phyloP scores from a whole-genome alignment of 2,888 invertebrate genomes.

The Hydriomena furcata region DNA sequence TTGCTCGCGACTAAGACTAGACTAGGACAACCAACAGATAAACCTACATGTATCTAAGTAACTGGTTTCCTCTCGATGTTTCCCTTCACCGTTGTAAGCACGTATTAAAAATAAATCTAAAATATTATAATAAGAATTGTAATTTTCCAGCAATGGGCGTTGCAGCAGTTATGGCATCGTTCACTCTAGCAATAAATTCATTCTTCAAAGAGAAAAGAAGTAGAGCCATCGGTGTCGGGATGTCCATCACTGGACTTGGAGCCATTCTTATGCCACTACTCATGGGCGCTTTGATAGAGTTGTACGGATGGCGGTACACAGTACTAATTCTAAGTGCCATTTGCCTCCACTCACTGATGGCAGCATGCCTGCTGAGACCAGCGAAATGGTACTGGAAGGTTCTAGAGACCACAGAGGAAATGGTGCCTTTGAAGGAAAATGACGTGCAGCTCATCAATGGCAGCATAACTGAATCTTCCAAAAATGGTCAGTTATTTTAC shows the following conservation, averaged over 20 bases:
- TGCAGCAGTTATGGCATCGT: constrained; percentile 84
- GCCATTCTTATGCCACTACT: constrained; percentile 86
- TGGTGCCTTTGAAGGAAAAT: constrained; percentile 58
- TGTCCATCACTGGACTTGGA: constrained; percentile 86
- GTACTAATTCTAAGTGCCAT: constrained; percentile 85
- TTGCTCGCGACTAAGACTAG: no score
- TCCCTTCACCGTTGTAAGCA: no score
- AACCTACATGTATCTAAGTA: no score
- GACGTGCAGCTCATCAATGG: constrained; percentile 60
- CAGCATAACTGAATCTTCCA: constrained; percentile 53
- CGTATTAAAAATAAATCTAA: no score
- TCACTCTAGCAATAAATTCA: constrained; percentile 85
- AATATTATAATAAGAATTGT: no score
- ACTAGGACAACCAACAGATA: no score
- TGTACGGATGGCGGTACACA: constrained; percentile 84
- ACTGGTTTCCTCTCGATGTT: no score
- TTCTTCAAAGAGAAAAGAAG: constrained; percentile 85
- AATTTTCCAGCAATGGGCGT: constrained; percentile 83
- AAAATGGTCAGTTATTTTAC: constrained; percentile 50
- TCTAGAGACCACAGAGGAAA: constrained; percentile 57
- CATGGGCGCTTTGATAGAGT: constrained; percentile 80
- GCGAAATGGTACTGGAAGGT: constrained; percentile 86
- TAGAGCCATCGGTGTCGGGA: constrained; percentile 84
- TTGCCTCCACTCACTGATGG: constrained; percentile 84
- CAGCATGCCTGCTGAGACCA: constrained; percentile 85